phyloP scores from a whole-genome alignment of 2,797 vertebrate species.

The Morus bassanus region DNA sequence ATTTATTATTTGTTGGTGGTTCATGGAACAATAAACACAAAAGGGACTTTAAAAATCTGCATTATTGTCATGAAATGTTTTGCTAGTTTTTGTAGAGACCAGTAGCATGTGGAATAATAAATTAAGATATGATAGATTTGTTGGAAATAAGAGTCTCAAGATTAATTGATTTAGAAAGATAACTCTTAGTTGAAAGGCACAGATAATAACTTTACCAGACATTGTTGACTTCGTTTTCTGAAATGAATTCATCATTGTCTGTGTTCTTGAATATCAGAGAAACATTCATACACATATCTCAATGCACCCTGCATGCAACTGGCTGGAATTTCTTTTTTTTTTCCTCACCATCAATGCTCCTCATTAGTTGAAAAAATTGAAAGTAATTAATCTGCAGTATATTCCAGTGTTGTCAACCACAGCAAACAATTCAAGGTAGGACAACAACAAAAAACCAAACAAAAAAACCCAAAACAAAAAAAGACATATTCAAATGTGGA shows the following conservation, averaged over 20 bases:
- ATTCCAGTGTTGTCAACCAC: not conserved
- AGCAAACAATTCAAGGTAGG: not conserved
- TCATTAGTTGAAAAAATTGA: not conserved
- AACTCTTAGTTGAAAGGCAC: not conserved
- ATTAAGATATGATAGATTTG: not conserved
- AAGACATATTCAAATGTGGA: not conserved
- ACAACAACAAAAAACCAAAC: not conserved
- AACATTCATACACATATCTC: not conserved
- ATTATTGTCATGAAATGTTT: not conserved
- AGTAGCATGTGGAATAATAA: not conserved
- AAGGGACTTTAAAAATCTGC: not conserved
- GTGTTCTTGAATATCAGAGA: not conserved
- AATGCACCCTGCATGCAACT: not conserved
- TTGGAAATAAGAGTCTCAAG: not conserved
- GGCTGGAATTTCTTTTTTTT: not conserved
- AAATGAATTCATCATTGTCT: not conserved
- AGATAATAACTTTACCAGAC: not conserved
- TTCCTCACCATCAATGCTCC: not conserved
- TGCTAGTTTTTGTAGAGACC: not conserved
- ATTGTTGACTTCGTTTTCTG: not conserved
- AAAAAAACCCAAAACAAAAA: not conserved
- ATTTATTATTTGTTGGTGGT: not conserved
- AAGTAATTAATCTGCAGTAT: not conserved
- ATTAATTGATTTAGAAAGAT: not conserved
- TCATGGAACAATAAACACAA: not conserved